phyloP scores from a whole-genome alignment of 2,113 vertebrate genomes.

The Xiphias gladius region DNA sequence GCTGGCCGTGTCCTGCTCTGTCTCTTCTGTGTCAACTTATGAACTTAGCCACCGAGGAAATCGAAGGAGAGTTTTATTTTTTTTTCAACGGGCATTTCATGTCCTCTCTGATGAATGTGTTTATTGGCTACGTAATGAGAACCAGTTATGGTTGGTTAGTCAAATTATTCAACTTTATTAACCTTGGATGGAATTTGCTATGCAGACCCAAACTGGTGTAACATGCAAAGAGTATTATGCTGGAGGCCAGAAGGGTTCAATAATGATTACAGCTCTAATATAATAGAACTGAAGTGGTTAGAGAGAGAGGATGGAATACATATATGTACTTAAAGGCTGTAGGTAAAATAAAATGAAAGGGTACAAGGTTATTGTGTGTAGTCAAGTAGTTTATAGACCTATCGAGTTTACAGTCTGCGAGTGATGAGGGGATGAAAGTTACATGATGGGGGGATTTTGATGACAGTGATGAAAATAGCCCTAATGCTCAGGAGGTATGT shows the following conservation, averaged over 20 bases:
- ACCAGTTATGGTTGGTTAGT: slow-evolving; percentile 93
- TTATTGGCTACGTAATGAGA: slow-evolving; percentile 93
- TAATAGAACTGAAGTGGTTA: slow-evolving; percentile 80
- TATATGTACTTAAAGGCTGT: slow-evolving; percentile 80
- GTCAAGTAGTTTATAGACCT: slow-evolving; percentile 82
- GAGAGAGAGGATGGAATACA: slow-evolving; percentile 74
- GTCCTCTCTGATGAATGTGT: slow-evolving; percentile 92
- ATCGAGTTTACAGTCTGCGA: slow-evolving; percentile 76
- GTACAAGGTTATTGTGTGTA: slow-evolving; percentile 80
- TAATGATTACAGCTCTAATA: slow-evolving; percentile 90
- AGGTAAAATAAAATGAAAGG: slow-evolving; percentile 77
- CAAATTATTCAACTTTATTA: slow-evolving; percentile 97
- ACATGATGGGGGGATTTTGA: slow-evolving; percentile 58
- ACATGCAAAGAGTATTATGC: slow-evolving; percentile 88
- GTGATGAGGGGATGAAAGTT: slow-evolving; percentile 78
- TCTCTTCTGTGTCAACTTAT: slow-evolving; percentile 34
- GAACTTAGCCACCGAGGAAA: slow-evolving; percentile 44
- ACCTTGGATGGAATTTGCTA: slow-evolving; percentile 89
- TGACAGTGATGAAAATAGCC: slow-evolving; percentile 76
- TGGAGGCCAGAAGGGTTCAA: slow-evolving; percentile 88
- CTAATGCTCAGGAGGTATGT: slow-evolving; percentile 49
- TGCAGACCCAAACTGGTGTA: slow-evolving; percentile 90
- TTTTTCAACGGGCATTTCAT: slow-evolving; percentile 82
- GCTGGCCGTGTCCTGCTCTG: slow-evolving; percentile 4
- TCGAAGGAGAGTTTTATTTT: slow-evolving; percentile 62